A percentile compares a stretch with the other conserved stretches of the same genome.
phyloP scores from a whole-genome alignment of 2,113 vertebrate species.

The Thalassarche chlororhynchos region DNA sequence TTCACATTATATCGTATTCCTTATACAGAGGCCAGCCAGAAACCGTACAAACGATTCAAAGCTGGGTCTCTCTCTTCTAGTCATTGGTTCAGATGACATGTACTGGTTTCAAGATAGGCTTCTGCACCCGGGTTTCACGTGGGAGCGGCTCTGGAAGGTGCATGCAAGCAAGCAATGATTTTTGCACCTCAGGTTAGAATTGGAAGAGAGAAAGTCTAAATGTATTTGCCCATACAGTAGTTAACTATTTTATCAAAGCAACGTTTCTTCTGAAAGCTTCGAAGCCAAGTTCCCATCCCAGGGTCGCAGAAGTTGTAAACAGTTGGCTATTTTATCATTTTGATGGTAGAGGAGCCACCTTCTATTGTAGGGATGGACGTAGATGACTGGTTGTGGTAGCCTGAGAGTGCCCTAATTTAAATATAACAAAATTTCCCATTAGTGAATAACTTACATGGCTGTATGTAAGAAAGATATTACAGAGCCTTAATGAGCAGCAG shows the following conservation, averaged over 20 bases:
- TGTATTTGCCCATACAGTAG: fast-evolving
- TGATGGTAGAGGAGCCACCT: neutral
- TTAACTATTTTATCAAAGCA: neutral
- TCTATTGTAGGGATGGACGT: neutral
- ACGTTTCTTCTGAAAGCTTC: neutral
- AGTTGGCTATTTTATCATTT: neutral
- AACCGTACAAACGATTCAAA: neutral
- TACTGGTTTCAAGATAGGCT: neutral
- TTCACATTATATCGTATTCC: fast-evolving
- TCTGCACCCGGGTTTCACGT: fast-evolving
- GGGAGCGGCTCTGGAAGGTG: neutral
- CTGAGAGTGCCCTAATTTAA: neutral
- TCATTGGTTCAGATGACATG: neutral
- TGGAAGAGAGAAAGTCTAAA: neutral
- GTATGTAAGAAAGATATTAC: fast-evolving
- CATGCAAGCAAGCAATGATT: neutral
- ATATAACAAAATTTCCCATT: neutral
- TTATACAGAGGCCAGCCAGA: neutral
- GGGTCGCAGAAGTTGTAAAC: neutral
- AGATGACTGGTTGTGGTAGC: neutral
- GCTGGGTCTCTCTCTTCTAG: neutral
- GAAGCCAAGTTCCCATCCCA: neutral
- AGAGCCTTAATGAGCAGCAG: neutral
- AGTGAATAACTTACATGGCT: neutral
- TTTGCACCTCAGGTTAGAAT: neutral